Evolutionary conservation across 2,113 vertebrate species (phyloP).

Genomic region (Cyanoliseus patagonus): DNA sequence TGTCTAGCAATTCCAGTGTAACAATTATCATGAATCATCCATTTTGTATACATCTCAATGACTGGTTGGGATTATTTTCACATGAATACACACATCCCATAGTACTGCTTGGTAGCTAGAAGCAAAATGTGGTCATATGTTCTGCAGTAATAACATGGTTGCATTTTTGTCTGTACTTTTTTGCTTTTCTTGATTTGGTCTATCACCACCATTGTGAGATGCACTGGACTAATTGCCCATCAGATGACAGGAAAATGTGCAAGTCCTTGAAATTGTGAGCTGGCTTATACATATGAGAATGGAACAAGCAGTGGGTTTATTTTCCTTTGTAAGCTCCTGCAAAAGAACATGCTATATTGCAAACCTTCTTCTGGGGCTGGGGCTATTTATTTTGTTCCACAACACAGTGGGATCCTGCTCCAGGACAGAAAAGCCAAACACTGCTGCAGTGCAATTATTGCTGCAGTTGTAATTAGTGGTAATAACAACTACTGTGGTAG

Average conservation of each 20-base stretch:
- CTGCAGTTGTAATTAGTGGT: neutral
- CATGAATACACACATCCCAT: conserved; percentile 16
- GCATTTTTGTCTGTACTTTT: conserved; percentile 29
- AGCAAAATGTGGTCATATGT: conserved; percentile 35
- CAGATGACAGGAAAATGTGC: neutral
- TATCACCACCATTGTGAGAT: conserved; percentile 9
- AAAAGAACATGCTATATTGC: neutral
- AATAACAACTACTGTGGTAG: neutral
- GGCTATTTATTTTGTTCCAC: neutral
- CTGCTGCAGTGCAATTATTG: neutral
- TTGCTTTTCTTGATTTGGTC: conserved; percentile 2
- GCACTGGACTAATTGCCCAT: conserved; percentile 13
- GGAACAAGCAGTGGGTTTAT: neutral
- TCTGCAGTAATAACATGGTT: neutral
- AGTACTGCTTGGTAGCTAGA: conserved; percentile 11
- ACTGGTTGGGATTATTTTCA: conserved; percentile 31
- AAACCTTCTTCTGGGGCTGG: neutral
- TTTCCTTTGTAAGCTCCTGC: neutral
- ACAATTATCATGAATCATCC: conserved; percentile 39
- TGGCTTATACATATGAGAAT: neutral
- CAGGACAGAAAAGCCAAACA: neutral
- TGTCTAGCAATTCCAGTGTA: conserved; percentile 11
- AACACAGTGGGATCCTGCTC: neutral
- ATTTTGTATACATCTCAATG: conserved; percentile 39
- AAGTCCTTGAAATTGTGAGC: neutral